Conservation (phyloP, 2,888 invertebrate genomes). For the Anaspis maculata region DNA sequence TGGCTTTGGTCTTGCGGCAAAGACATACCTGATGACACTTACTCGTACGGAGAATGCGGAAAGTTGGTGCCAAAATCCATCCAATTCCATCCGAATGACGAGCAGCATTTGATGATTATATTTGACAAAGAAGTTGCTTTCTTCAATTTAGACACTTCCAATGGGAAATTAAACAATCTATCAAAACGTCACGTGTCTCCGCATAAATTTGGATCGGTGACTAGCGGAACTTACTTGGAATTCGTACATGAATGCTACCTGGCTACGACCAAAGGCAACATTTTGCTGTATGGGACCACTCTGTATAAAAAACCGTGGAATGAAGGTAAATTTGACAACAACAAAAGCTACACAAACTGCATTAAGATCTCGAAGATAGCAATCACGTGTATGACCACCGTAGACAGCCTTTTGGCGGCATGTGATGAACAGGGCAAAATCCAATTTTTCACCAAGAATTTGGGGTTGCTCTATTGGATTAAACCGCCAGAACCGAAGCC, state of each 20-base stretch:
- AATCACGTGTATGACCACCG: constrained; percentile 45
- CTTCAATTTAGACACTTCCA: constrained; percentile 32
- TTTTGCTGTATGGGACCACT: constrained; percentile 47
- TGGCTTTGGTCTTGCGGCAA: constrained; percentile 56
- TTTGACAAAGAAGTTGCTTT: constrained; percentile 38
- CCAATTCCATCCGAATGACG: constrained; percentile 36
- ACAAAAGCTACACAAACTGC: constrained; percentile 45
- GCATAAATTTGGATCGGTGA: constrained; percentile 37
- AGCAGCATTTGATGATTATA: constrained; percentile 40
- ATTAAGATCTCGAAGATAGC: constrained; percentile 36
- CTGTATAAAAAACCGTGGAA: constrained; percentile 38
- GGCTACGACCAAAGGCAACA: constrained; percentile 44
- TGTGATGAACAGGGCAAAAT: constrained; percentile 50
- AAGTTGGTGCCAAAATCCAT: constrained; percentile 33
- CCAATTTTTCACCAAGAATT: constrained; percentile 50
- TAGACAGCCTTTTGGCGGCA: constrained; percentile 44
- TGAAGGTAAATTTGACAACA: constrained; percentile 32
- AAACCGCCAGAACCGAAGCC: too few species aligned
- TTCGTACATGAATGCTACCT: constrained; percentile 46
- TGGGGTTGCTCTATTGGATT: constrained; percentile 53
- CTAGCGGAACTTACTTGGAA: constrained; percentile 47
- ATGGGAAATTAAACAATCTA: constrained; percentile 17
- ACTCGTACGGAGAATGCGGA: neutral
- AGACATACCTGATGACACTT: constrained; percentile 48
- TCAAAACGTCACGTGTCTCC: too few species aligned